A percentile compares a stretch with the other conserved stretches of the same genome.
Conservation (phyloP, 2,888 invertebrate species). For the Tethea ocularis region DNA sequence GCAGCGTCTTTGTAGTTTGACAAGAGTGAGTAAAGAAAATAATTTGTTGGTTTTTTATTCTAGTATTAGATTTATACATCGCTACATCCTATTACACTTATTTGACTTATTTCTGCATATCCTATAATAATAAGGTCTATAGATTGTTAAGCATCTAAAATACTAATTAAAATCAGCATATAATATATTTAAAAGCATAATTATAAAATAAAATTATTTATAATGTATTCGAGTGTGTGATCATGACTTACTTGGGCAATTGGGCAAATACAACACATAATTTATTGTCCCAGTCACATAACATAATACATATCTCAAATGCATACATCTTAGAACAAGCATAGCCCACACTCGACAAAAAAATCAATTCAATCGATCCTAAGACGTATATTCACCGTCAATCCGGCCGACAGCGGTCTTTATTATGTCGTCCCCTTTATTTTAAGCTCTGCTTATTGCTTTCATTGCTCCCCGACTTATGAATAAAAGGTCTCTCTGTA, state of each 20-base stretch:
- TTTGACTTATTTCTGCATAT: too few relatives aligned
- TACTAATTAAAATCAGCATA: not conserved
- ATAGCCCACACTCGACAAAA: constrained; percentile 20
- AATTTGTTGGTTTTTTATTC: too few relatives aligned
- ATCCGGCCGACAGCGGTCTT: constrained; percentile 26
- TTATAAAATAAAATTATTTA: too few relatives aligned
- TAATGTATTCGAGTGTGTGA: too few relatives aligned
- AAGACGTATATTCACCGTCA: constrained; percentile 27
- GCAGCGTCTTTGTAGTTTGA: not conserved
- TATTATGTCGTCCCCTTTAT: constrained; percentile 38
- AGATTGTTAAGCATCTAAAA: not conserved
- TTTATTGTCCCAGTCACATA: too few relatives aligned
- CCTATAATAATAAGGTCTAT: too few relatives aligned
- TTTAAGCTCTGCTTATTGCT: constrained; percentile 51
- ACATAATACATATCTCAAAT: constrained; percentile 8
- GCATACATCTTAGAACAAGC: not conserved
- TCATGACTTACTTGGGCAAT: too few relatives aligned
- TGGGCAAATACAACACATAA: too few relatives aligned
- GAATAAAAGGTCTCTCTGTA: constrained; percentile 60
- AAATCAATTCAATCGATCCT: constrained; percentile 15
- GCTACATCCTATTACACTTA: too few relatives aligned
- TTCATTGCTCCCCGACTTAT: constrained; percentile 55
- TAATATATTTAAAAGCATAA: too few relatives aligned
- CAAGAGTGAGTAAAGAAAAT: too few relatives aligned
- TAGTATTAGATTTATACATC: too few relatives aligned